Conservation (phyloP, 2,113 vertebrate genomes). For the Nyctereutes procyonoides region DNA sequence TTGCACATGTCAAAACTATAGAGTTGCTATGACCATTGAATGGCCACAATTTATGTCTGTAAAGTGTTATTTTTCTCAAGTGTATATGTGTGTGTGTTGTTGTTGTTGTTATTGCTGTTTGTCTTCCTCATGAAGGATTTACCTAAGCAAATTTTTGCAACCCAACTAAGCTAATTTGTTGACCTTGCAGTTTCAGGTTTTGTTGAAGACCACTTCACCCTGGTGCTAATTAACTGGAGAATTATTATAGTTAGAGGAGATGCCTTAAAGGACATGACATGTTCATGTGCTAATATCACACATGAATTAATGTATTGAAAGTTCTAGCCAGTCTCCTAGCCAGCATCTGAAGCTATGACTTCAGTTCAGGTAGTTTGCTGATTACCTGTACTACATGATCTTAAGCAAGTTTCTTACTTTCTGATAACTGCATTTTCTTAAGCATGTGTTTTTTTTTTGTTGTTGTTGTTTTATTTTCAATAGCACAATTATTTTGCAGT, state of each 20-base stretch:
- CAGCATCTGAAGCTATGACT: background rate
- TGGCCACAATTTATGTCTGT: background rate
- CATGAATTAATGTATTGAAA: background rate
- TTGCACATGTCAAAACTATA: background rate
- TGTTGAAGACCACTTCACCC: background rate
- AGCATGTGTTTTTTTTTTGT: background rate
- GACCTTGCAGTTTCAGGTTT: background rate
- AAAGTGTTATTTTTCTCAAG: background rate
- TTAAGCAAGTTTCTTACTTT: background rate
- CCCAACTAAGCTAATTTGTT: background rate
- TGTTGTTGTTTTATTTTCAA: slow-evolving; percentile 24
- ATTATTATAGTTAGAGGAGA: background rate
- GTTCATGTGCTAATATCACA: background rate
- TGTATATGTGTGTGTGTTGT: background rate
- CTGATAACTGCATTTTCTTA: background rate
- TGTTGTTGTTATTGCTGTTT: background rate
- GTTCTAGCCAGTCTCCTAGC: background rate
- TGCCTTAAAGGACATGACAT: background rate
- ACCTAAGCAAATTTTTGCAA: background rate
- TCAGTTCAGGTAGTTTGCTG: background rate
- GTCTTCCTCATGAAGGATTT: background rate
- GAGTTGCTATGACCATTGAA: background rate
- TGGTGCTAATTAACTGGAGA: background rate
- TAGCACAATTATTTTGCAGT: background rate
- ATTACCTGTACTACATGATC: background rate